phyloP scores from a whole-genome alignment of 2,888 invertebrate species.

The Lypha dubia region DNA sequence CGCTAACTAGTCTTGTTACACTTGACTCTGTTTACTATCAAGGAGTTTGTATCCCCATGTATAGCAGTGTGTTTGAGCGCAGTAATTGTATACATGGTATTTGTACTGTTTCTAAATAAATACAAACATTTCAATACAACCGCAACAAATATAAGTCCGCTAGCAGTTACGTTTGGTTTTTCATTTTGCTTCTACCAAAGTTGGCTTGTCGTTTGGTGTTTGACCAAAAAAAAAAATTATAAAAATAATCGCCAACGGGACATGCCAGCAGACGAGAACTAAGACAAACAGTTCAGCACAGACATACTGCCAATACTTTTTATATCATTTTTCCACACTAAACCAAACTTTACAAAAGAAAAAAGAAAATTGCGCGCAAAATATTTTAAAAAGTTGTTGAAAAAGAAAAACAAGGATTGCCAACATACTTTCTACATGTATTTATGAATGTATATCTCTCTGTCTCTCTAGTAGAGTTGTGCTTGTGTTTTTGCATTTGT shows the following conservation, averaged over 20 bases:
- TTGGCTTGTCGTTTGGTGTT: slow-evolving; percentile 41
- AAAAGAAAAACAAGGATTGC: slow-evolving; percentile 36
- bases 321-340: slow-evolving; percentile 14
- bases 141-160: slow-evolving; percentile 52
- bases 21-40: slow-evolving; percentile 66
- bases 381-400: slow-evolving; percentile 19
- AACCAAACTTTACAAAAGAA: background rate
- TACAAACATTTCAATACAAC: slow-evolving; percentile 13
- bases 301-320: slow-evolving; percentile 31
- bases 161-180: slow-evolving; percentile 35
- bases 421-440: slow-evolving; percentile 2
- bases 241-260: background rate
- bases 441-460: background rate
- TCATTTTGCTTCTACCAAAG: slow-evolving; percentile 15
- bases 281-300: slow-evolving; percentile 12
- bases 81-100: slow-evolving; percentile 36
- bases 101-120: slow-evolving; percentile 27
- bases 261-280: background rate
- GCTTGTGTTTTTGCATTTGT: background rate
- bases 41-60: slow-evolving; percentile 34
- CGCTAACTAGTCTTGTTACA: slow-evolving; percentile 69
- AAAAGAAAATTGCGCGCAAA: slow-evolving; percentile 25
- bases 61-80: slow-evolving; percentile 3
- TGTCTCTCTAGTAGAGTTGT: background rate
- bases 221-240: slow-evolving; percentile 36